Evolutionary conservation across 2,113 vertebrate genomes (phyloP).

Genomic region (Parus major): DNA sequence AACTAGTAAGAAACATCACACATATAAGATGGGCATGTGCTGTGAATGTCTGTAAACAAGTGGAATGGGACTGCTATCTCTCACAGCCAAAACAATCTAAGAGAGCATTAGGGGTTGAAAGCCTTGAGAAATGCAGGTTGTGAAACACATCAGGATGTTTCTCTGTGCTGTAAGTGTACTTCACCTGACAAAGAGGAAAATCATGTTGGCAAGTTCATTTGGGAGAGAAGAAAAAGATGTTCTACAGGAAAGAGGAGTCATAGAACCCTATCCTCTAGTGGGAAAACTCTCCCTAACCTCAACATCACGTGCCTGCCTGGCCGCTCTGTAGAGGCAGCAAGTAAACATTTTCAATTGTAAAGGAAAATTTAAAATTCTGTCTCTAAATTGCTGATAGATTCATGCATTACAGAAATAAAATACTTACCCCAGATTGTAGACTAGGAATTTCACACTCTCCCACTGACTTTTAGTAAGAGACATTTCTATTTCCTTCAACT

Average conservation of each 20-base stretch:
- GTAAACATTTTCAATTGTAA: neutral
- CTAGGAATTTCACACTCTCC: neutral
- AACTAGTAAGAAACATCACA: neutral
- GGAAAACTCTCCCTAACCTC: neutral
- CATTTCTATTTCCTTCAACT: neutral
- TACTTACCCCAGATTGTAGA: neutral
- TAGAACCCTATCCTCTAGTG: rapidly evolving
- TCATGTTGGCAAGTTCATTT: neutral
- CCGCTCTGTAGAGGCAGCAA: neutral
- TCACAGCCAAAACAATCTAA: neutral
- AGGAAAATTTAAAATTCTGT: neutral
- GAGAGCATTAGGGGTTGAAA: neutral
- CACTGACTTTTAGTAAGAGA: neutral
- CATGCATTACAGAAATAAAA: neutral
- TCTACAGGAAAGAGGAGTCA: neutral
- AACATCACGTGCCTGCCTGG: no score
- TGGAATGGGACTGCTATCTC: neutral
- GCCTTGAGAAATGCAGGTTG: neutral
- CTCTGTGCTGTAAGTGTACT: rapidly evolving
- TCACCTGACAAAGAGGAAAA: neutral
- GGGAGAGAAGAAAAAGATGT: neutral
- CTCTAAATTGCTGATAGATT: neutral
- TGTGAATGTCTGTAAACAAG: neutral
- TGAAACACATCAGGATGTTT: neutral
- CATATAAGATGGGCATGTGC: neutral